Base-by-base conservation (phyloP, 2,797 vertebrate genomes). In the Vireo griseus region DNA sequence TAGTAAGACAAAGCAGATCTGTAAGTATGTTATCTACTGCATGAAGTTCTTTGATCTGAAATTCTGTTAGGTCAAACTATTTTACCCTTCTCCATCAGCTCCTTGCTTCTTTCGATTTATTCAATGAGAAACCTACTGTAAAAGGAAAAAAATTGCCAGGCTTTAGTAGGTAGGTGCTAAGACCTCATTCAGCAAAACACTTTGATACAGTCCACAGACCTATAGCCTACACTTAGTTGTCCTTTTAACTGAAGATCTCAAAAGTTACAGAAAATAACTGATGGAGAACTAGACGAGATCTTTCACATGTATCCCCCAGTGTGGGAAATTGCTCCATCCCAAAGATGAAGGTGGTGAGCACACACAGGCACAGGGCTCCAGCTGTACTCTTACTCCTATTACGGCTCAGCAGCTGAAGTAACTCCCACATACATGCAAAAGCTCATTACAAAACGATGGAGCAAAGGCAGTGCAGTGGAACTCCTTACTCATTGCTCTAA, bases 371-470 rank as follows among this genome's bases (percentile, higher is more conserved):
- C 22, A 55, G 47, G 18, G 31, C 6, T 84, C 61, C 52, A 37
- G 29, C 3, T 3, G 44, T 5, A 31, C 33, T 78, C 68, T 21
- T 33, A 33, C 11, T 75, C 31, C 20, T 11, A 3, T 15, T n/a
- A 13, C 2, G 39, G 45, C 29, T 74, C 66, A 62, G 58, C 33
- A 42, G 20, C 0, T 68, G 66, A 54, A 92, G 35, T 13, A 63
- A 68, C 11, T 51, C 61, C 11, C 51, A 74, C 21, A 31, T 5
- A 13, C 3, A 10, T 0, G 7, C 29, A 74, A 79, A 77, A 31
- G 8, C 22, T 31, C 0, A 0, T 24, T 20, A 35, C 2, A 33
- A 40, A 68, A 45, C 1, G 1, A 1, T 35, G 20, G 11, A 58
- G 5, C 52, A 69, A 16, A 42, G 22, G 29, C 50, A 55, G 20